Percentiles rank a stretch among this genome's conserved stretches.
Evolutionary conservation across 2,113 vertebrate genomes (phyloP).

Genomic region (Podarcis muralis): DNA sequence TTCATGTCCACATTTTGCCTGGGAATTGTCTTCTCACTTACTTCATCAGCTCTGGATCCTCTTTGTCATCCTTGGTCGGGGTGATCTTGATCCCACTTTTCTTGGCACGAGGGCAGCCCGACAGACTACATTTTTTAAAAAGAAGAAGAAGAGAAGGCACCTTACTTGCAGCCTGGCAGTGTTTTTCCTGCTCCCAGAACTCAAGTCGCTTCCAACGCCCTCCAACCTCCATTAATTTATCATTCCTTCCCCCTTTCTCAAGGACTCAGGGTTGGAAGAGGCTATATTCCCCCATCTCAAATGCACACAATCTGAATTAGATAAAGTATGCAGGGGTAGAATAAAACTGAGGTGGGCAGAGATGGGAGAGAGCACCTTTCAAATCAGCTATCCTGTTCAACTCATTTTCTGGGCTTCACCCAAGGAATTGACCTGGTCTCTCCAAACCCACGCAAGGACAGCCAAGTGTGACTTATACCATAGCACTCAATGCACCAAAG

Average conservation of each 20-base stretch:
- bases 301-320: not conserved
- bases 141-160: slow-evolving; percentile 62
- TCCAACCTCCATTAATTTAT: slow-evolving; percentile 34
- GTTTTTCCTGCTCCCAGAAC: slow-evolving; percentile 21
- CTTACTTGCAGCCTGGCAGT: slow-evolving; percentile 46
- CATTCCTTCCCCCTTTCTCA: not conserved
- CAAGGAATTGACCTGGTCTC: not conserved
- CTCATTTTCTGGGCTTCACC: not conserved
- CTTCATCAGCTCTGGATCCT: slow-evolving; percentile 99
- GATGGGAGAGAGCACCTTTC: not conserved
- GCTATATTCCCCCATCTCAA: too few relatives aligned
- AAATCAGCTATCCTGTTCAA: too few relatives aligned
- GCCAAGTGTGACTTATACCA: not conserved
- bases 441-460: not conserved
- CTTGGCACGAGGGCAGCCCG: slow-evolving; percentile 99
- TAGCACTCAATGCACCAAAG: not conserved
- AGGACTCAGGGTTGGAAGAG: not conserved
- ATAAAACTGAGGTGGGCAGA: not conserved
- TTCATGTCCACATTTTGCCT: not conserved
- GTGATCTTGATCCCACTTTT: slow-evolving; percentile 97
- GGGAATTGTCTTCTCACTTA: slow-evolving; percentile 76
- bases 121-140: slow-evolving; percentile 87
- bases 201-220: not conserved
- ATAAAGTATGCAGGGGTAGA: not conserved
- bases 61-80: slow-evolving; percentile 97